A percentile compares a stretch with the other conserved stretches of the same genome.
phyloP scores from a whole-genome alignment of 2,113 vertebrate species.

The Coreoperca whiteheadi region DNA sequence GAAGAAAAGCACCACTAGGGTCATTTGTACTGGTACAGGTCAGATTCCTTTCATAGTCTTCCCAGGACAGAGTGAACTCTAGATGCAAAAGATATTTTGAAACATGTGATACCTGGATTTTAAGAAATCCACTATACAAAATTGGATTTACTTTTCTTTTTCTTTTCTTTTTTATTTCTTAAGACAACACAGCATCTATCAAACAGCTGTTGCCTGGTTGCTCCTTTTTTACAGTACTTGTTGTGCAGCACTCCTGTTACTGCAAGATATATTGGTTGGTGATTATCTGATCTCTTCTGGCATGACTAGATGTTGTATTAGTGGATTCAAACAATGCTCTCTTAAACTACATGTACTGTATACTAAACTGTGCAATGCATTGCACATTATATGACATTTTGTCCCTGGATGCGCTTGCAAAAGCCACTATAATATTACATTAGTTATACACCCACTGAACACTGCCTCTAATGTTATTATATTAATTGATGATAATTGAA shows the following conservation, averaged over 20 bases:
- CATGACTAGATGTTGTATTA: slow-evolving; percentile 10
- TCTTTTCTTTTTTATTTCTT: background rate
- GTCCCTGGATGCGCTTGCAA: background rate
- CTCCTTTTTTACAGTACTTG: background rate
- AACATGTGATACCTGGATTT: background rate
- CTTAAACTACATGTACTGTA: background rate
- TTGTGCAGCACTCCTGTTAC: background rate
- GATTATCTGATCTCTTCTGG: background rate
- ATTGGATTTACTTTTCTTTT: no score
- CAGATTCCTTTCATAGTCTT: background rate
- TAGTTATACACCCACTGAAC: background rate
- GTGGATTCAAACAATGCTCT: background rate
- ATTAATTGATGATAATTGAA: background rate
- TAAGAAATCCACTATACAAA: background rate
- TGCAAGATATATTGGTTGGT: background rate
- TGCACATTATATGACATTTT: background rate
- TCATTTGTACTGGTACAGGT: background rate
- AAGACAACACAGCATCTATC: background rate
- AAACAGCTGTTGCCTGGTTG: background rate
- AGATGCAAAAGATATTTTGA: background rate
- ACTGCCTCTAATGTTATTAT: background rate
- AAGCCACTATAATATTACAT: background rate
- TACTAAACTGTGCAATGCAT: slow-evolving; percentile 1
- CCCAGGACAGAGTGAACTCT: background rate
- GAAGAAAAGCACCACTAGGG: background rate